A percentile compares a stretch with the other conserved stretches of the same genome.
These are phyloP conservation scores for Tubiluchus corallicola DNA, from an alignment of 2,888 invertebrate genomes.

Conservation along the genomic window DNA sequence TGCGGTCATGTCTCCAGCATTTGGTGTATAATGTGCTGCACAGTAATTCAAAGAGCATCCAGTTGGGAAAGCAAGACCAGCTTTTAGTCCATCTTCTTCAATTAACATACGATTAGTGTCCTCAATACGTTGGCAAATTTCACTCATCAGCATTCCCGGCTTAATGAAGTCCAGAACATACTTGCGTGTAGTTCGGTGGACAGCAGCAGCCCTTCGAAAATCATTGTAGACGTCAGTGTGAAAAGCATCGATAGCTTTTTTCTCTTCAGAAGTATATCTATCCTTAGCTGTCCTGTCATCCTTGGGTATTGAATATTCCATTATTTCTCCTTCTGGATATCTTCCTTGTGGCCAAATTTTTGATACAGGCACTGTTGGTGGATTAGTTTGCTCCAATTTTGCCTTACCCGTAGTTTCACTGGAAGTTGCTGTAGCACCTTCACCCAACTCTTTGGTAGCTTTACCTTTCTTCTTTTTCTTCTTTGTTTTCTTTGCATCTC, in stretches of 20 bases:
- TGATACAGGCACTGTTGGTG: conserved; percentile 67
- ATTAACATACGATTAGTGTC: conserved; percentile 74
- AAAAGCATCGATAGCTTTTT: conserved; percentile 63
- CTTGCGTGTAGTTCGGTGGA: conserved; percentile 83
- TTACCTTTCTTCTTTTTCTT: too few species aligned
- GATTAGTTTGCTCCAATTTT: conserved; percentile 55
- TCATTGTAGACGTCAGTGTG: conserved; percentile 86
- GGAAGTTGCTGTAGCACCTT: conserved; percentile 10
- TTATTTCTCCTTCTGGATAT: conserved; percentile 74
- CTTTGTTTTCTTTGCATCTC: too few species aligned
- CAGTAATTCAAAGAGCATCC: conserved; percentile 98
- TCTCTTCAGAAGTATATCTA: conserved; percentile 48
- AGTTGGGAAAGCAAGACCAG: conserved; percentile 72
- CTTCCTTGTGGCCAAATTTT: conserved; percentile 62
- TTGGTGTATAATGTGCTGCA: conserved; percentile 98
- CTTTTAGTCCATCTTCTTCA: conserved; percentile 80
- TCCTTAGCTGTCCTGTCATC: conserved; percentile 72
- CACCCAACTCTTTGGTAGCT: neutral
- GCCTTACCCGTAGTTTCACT: conserved; percentile 19
- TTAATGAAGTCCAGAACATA: conserved; percentile 85
- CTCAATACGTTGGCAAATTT: conserved; percentile 82
- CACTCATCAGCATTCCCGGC: conserved; percentile 97
- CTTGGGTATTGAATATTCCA: conserved; percentile 54
- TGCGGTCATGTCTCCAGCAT: conserved; percentile 89
- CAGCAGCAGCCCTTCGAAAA: conserved; percentile 87